A percentile compares a stretch with the other conserved stretches of the same genome.
Conservation (phyloP, 2,888 invertebrate species). For the Trypoxylon attenuatum region DNA sequence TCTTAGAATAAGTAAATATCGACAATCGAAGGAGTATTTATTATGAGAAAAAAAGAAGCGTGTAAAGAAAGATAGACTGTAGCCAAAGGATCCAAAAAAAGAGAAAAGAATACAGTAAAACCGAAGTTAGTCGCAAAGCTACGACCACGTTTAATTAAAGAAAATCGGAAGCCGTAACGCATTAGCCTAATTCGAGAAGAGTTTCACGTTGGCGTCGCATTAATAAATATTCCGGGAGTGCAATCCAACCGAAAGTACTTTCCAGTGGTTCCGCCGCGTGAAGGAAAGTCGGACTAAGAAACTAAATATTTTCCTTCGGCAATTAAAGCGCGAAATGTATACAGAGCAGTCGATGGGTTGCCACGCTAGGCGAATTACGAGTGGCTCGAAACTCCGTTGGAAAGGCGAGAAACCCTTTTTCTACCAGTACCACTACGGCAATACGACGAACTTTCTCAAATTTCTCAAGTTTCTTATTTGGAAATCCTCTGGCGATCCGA, state of each 20-base stretch:
- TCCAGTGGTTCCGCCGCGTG: neutral
- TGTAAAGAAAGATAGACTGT: too few species aligned
- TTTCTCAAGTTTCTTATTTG: neutral
- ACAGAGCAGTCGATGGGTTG: neutral
- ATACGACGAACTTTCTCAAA: neutral
- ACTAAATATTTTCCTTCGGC: conserved; percentile 1
- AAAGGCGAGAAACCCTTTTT: conserved; percentile 2
- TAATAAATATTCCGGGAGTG: too few species aligned
- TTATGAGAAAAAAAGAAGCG: too few species aligned
- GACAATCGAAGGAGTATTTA: too few species aligned
- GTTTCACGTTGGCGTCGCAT: too few species aligned
- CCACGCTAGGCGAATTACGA: neutral
- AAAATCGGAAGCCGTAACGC: too few species aligned
- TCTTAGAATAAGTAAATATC: too few species aligned
- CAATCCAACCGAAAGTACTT: neutral
- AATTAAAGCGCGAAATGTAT: neutral
- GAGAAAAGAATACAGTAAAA: too few species aligned
- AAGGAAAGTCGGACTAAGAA: neutral
- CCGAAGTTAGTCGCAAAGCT: too few species aligned
- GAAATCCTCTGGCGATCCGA: neutral
- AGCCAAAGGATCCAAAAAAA: too few species aligned
- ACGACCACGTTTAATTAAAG: too few species aligned
- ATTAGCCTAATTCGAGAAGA: too few species aligned
- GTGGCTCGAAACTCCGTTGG: neutral
- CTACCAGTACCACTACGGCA: neutral